Percentiles rank a stretch among this genome's conserved stretches.
Conservation (phyloP, 2,888 invertebrate genomes). For the Amblyteles armatorius region DNA sequence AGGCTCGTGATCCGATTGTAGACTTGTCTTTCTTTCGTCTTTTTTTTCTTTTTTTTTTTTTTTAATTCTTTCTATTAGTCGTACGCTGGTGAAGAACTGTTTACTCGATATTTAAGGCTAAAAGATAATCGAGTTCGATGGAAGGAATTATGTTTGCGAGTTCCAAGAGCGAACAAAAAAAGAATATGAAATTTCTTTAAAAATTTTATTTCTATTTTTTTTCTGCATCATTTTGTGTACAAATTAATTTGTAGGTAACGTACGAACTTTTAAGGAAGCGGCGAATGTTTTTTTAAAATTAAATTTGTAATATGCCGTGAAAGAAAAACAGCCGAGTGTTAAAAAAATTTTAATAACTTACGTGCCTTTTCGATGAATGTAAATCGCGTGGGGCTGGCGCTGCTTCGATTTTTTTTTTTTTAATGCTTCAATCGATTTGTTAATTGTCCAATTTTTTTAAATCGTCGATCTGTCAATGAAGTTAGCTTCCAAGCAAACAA, state of each 20-base stretch:
- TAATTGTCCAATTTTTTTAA: background rate
- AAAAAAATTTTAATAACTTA: slow-evolving; percentile 48
- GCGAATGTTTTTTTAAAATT: slow-evolving; percentile 31
- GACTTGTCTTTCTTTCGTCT: slow-evolving; percentile 43
- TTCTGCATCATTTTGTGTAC: slow-evolving; percentile 41
- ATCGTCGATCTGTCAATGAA: slow-evolving; percentile 33
- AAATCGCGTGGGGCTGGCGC: slow-evolving; percentile 49
- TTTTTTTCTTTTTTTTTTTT: slow-evolving; percentile 38
- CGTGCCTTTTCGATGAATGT: slow-evolving; percentile 68
- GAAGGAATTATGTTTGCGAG: slow-evolving; percentile 43
- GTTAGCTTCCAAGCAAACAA: slow-evolving; percentile 34
- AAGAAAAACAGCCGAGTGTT: slow-evolving; percentile 39
- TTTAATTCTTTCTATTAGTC: slow-evolving; percentile 19
- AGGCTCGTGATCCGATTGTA: slow-evolving; percentile 68
- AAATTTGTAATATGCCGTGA: slow-evolving; percentile 9
- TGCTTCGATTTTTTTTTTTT: slow-evolving; percentile 25
- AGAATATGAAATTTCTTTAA: slow-evolving; percentile 15
- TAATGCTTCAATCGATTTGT: slow-evolving; percentile 25
- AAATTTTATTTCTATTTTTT: slow-evolving; percentile 23
- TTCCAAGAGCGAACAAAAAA: slow-evolving; percentile 37
- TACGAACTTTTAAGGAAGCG: slow-evolving; percentile 30
- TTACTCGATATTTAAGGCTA: slow-evolving; percentile 35
- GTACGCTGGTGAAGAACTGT: slow-evolving; percentile 35
- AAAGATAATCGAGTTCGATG: slow-evolving; percentile 22
- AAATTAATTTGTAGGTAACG: slow-evolving; percentile 66